Evolutionary conservation across 2,113 vertebrate species (phyloP).

Genomic region (Synodontis membranacea): DNA sequence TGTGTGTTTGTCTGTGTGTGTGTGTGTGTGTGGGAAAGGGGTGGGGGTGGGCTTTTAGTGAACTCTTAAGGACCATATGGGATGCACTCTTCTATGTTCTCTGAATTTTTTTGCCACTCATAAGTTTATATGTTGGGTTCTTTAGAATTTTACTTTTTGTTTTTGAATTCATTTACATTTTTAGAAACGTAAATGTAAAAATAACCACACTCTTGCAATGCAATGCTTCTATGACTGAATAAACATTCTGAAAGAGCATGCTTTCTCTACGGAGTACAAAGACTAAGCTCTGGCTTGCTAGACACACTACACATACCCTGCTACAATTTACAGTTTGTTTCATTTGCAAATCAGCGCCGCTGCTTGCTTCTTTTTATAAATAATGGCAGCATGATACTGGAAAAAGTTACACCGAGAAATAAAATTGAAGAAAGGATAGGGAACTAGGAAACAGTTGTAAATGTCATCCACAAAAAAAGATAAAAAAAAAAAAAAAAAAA

Average conservation of each 20-base stretch:
- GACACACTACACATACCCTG: background rate
- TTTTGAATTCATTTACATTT: background rate
- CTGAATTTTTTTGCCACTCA: background rate
- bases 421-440: background rate
- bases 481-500: no score
- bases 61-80: conserved; percentile 6
- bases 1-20: background rate
- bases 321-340: conserved; percentile 40
- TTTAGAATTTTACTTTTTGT: background rate
- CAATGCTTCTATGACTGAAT: background rate
- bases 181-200: background rate
- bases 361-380: background rate
- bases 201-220: background rate
- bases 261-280: background rate
- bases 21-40: background rate
- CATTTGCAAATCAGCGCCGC: conserved; percentile 31
- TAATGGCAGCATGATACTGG: conserved; percentile 26
- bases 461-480: background rate
- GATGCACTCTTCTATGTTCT: background rate
- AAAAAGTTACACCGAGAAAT: background rate
- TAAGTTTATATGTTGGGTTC: background rate
- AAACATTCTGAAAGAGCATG: background rate
- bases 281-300: background rate
- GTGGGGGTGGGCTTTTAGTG: conserved; percentile 18
- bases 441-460: background rate